Conservation (phyloP, 2,113 vertebrate genomes). For the Cephalopterus ornatus region DNA sequence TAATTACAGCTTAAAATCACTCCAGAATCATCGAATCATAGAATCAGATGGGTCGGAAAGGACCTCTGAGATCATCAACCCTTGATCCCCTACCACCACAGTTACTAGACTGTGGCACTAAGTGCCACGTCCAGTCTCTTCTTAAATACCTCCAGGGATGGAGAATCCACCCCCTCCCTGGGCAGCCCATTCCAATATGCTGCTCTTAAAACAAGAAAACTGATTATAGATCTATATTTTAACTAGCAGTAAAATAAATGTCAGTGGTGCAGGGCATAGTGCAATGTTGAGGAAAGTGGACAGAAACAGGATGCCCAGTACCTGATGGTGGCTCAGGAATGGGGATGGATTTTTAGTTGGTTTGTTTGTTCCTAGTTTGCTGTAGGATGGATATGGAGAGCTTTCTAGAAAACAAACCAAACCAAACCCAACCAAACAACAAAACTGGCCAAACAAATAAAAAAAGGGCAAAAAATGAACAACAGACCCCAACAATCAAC, state of each 20-base stretch:
- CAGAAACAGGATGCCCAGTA: neutral
- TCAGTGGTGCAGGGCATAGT: neutral
- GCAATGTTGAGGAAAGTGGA: neutral
- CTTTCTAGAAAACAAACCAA: neutral
- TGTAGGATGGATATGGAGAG: neutral
- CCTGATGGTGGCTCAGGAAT: neutral
- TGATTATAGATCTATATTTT: neutral
- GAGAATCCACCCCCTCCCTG: too few species aligned
- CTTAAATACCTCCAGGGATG: too few species aligned
- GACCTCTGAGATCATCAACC: too few species aligned
- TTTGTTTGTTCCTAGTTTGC: neutral
- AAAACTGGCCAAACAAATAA: neutral
- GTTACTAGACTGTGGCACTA: too few species aligned
- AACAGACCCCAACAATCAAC: neutral
- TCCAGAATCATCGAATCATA: too few species aligned
- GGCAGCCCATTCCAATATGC: too few species aligned
- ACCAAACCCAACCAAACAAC: neutral
- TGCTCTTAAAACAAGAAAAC: neutral
- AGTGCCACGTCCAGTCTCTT: too few species aligned
- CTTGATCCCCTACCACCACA: too few species aligned
- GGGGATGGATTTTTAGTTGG: neutral
- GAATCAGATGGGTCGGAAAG: too few species aligned
- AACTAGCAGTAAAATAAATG: neutral
- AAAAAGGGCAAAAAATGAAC: neutral
- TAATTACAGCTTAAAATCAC: neutral